Evolutionary conservation across 1,140 invertebrate species (phyloP).

Genomic region (Euura lappo): DNA sequence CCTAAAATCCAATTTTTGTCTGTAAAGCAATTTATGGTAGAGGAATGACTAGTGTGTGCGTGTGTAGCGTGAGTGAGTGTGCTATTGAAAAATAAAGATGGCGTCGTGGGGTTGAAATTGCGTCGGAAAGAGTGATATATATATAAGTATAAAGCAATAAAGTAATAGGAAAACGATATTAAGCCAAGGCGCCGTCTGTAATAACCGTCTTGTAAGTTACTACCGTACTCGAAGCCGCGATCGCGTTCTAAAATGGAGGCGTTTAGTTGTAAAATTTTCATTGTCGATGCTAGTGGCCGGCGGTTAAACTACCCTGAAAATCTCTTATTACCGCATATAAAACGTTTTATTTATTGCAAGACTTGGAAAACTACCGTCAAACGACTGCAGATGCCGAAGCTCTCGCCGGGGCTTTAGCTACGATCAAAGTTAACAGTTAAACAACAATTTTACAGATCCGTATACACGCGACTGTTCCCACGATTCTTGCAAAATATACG

Average conservation of each 20-base stretch:
- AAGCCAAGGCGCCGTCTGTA: conserved; percentile 11
- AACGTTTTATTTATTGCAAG: conserved; percentile 35
- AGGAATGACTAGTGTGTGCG: too few relatives aligned
- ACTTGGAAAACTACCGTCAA: not conserved
- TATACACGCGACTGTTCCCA: too few relatives aligned
- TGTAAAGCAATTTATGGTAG: too few relatives aligned
- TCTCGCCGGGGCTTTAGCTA: too few relatives aligned
- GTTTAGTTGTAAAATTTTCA: conserved; percentile 38
- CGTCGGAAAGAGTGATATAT: not conserved
- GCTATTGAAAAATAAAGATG: not conserved
- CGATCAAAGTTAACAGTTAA: not conserved
- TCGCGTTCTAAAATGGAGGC: conserved; percentile 33
- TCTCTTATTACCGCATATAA: conserved; percentile 36
- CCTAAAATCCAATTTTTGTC: too few relatives aligned
- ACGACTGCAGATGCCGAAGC: too few relatives aligned
- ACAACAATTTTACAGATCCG: not conserved
- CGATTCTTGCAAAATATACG: not conserved
- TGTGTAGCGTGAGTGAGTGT: too few relatives aligned
- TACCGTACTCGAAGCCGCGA: conserved; percentile 17
- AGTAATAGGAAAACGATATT: conserved; percentile 1
- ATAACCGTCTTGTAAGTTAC: conserved; percentile 27
- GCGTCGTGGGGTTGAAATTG: not conserved
- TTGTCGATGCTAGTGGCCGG: conserved; percentile 25
- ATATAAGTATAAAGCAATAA: not conserved
- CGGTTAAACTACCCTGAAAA: conserved; percentile 34